Evolutionary conservation across 2,797 vertebrate species (phyloP).

Genomic region (Pantherophis alleghaniensis): DNA sequence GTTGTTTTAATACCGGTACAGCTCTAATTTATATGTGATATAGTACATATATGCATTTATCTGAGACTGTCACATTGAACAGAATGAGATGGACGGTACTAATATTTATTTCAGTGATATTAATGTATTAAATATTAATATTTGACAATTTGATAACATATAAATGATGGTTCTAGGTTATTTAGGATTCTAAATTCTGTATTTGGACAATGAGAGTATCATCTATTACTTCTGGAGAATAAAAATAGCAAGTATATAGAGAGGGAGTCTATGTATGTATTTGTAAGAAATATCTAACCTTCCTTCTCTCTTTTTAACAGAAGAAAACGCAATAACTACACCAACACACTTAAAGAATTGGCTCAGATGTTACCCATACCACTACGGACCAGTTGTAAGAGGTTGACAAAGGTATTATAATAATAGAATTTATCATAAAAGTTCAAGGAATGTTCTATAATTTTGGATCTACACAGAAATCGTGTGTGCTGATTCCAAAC

Average conservation of each 20-base stretch:
- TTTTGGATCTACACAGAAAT: background rate
- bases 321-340: conserved; percentile 53
- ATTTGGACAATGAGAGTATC: background rate
- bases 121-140: background rate
- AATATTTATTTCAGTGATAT: background rate
- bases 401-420: conserved; percentile 56
- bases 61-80: background rate
- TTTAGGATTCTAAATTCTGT: background rate
- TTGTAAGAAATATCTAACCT: background rate
- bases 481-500: background rate
- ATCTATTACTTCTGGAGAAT: background rate
- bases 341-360: conserved; percentile 57
- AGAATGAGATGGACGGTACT: background rate
- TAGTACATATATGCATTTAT: background rate
- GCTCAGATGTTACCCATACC: conserved; percentile 55
- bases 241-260: background rate
- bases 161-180: background rate
- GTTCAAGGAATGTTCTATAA: background rate
- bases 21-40: background rate
- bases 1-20: background rate
- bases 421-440: background rate
- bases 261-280: background rate
- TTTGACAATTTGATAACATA: background rate
- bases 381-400: conserved; percentile 34
- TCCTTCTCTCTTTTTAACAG: conserved; percentile 35